Evolutionary conservation across 2,888 invertebrate species (phyloP), one percentile per base, ranked within the genome.

Genomic region (Apodemia duryi): DNA sequence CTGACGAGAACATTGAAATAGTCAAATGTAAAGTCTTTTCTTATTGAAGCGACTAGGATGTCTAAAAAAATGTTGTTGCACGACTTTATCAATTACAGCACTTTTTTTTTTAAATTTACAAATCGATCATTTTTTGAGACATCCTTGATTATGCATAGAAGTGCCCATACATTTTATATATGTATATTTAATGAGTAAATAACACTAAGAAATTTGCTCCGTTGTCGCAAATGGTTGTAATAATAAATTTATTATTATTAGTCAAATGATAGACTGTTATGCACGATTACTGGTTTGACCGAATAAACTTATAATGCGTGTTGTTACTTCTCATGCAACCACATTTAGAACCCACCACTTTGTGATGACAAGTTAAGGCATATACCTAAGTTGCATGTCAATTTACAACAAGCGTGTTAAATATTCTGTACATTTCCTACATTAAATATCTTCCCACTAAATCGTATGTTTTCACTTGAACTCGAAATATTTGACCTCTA

Each of bases 171-270:
- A 76, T 81, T 79, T 77, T 82, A 80, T 74, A 73, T 71, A 21
- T n/a, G n/a, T 21, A 65, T 69, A 57, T 84, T 82, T 83, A 83
- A 85, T 78, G 77, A 81, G 78, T 76, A 74, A 79, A 80, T 85
- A 88, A 85, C 84, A 85, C 84, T 90, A 89, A 85, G 85, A 79
- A 81, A 86, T 87, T 86, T 85, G 84, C 85, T 89, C 87, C 85
- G 83, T 89, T 90, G 81, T 85, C 83, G 86, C 86, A 84, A 88
- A 88, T 81, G 91, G 91, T 91, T 91, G 91, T 91, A 89, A 88
- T 88, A 82, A 82, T 87, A 86, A 86, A 85, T 77, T 74, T 81
- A 82, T 72, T 81, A 82, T 72, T 68, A 84, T 85, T 90, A 88
- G 87, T 83, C 77, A 86, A 87, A 82, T 82, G 81, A 88, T 88